A percentile compares a stretch with the other conserved stretches of the same genome.
These are phyloP conservation scores for Anthophora plumipes DNA, from an alignment of 2,888 invertebrate species.

Conservation along the genomic window DNA sequence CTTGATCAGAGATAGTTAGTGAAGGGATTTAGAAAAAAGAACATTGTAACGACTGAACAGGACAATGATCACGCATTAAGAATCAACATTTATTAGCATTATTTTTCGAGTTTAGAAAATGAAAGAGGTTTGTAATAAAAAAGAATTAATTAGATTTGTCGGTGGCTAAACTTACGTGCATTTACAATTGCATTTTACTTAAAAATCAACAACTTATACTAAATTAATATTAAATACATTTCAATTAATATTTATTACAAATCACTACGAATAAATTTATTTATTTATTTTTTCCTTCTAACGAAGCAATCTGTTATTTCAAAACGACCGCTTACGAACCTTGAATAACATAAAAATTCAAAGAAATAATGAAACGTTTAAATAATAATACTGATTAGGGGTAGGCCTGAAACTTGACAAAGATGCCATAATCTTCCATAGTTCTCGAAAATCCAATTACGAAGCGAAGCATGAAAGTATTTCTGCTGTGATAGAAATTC, in stretches of 20 bases:
- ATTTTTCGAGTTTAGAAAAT: background rate
- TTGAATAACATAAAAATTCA: background rate
- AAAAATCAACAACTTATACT: background rate
- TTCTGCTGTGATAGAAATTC: constrained; percentile 39
- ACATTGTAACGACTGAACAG: constrained; percentile 2
- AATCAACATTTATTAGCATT: background rate
- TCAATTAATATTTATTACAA: background rate
- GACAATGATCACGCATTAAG: constrained; percentile 19
- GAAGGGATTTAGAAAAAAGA: constrained; percentile 33
- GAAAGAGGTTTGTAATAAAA: background rate
- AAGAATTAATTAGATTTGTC: background rate
- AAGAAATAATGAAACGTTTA: background rate
- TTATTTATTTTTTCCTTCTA: background rate
- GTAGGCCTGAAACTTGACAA: background rate
- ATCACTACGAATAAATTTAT: background rate
- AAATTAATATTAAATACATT: background rate
- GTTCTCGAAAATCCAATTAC: constrained; percentile 53
- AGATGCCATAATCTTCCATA: background rate
- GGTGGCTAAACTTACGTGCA: background rate
- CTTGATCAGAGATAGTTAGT: constrained; percentile 11
- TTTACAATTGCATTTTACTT: background rate
- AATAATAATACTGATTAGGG: background rate
- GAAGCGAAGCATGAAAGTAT: constrained; percentile 17
- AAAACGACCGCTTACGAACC: background rate
- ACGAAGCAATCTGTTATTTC: background rate